A percentile compares a stretch with the other conserved stretches of the same genome.
phyloP scores from a whole-genome alignment of 2,888 invertebrate species.

The Cosmorhoe ocellata region DNA sequence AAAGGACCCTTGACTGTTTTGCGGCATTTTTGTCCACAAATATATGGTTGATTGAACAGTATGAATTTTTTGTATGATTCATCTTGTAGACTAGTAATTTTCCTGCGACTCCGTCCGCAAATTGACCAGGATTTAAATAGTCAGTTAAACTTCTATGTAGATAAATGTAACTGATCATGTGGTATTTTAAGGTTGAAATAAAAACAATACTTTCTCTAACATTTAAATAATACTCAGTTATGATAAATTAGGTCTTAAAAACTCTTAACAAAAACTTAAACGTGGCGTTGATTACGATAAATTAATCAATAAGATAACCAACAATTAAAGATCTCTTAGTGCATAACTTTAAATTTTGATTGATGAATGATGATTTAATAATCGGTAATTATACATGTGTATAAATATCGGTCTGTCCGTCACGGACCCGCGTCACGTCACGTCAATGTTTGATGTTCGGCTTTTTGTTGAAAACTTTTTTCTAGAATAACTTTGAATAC shows the following conservation, averaged over 20 bases:
- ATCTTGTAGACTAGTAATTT: no score
- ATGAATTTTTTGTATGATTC: background rate
- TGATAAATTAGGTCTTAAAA: conserved; percentile 15
- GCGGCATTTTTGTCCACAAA: conserved; percentile 4
- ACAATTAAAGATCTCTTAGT: conserved; percentile 50
- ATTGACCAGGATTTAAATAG: no score
- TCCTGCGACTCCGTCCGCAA: no score
- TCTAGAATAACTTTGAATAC: no score
- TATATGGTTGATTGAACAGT: background rate
- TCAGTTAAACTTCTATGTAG: no score
- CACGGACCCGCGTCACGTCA: conserved; percentile 21
- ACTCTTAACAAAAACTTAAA: conserved; percentile 9
- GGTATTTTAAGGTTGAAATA: no score
- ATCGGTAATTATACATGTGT: conserved; percentile 46
- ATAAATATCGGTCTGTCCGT: conserved; percentile 47
- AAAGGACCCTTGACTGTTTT: background rate
- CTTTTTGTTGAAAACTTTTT: background rate
- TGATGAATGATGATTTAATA: conserved; percentile 71
- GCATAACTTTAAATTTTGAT: conserved; percentile 50
- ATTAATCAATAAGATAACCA: conserved; percentile 52
- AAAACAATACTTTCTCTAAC: background rate
- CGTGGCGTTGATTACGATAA: conserved; percentile 24
- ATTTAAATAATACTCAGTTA: conserved; percentile 5
- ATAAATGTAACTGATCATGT: no score
- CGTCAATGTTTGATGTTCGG: conserved; percentile 14